Conservation (phyloP, 2,888 invertebrate species). For the Proisotoma minuta region DNA sequence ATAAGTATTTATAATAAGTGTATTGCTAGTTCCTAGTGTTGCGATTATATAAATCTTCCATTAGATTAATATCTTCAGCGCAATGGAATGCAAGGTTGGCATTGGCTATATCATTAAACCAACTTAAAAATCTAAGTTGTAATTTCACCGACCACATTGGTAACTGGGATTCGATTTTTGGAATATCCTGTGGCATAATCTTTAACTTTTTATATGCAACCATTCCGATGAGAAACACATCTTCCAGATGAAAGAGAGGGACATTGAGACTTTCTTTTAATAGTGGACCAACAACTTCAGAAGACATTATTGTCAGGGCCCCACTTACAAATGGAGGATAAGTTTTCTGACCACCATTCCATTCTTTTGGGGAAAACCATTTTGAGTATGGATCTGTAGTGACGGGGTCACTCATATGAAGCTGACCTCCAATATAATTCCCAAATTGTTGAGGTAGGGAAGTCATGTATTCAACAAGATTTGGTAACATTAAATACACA, state of each 20-base stretch:
- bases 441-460: neutral
- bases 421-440: conserved; percentile 15
- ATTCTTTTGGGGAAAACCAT: conserved; percentile 13
- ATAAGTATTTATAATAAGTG: no score
- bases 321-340: conserved; percentile 16
- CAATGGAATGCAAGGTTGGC: conserved; percentile 4
- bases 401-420: conserved; percentile 4
- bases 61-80: neutral
- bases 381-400: conserved; percentile 18
- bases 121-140: no score
- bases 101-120: neutral
- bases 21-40: no score
- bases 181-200: conserved; percentile 11
- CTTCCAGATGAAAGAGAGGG: conserved; percentile 22
- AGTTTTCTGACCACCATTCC: conserved; percentile 1
- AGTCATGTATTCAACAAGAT: neutral
- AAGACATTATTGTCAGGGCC: conserved; percentile 4
- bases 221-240: conserved; percentile 20
- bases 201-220: conserved; percentile 11
- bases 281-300: conserved; percentile 7
- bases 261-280: neutral
- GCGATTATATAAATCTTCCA: conserved; percentile 7
- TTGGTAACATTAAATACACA: conserved; percentile 14
- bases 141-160: neutral
- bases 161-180: conserved; percentile 7